Evolutionary conservation across 2,888 invertebrate species (phyloP), one percentile per base, ranked within the genome.

Genomic region (Campoplex nolae): DNA sequence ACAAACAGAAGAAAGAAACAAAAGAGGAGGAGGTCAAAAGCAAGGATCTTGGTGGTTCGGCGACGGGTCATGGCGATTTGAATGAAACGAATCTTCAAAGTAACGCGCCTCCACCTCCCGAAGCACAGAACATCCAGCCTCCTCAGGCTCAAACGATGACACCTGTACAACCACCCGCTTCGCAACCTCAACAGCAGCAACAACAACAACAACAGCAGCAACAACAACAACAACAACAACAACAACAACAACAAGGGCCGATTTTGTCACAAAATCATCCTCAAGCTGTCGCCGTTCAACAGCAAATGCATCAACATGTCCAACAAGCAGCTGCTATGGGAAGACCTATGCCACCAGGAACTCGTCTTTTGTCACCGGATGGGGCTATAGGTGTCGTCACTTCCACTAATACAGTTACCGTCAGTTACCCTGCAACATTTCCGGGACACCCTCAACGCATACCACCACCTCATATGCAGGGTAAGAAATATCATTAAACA

Each of bases 381-480:
- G 96, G 96, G 18, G 96, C 96, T 71, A 75, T 89, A 56, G 97
- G 97, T 86, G 95, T 97, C 87, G 96, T 97, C 87, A 96, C 96
- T 16, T 95, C 96, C 68, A 96, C 96, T 91, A 96, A 97, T 91
- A 93, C 93, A 0, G 93, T 94, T 4, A 93, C 94, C 7, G 94
- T 94, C 68, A 94, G 93, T 79, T 95, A 94, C 91, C 94, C 94
- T 42, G 89, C 94, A 6, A 92, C 92, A 0, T 94, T 94, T 78
- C 93, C 94, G 7, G 92, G 91, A 45, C 94, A 94, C 89, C 92
- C 92, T 4, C 94, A 93, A 80, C 91, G 94, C 80, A 89, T 94
- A 70, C 91, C 92, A 1, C 93, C 92, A 87, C 88, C 93, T 3
- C 94, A 94, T 83, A 89, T 94, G 87, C 94, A 94, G 92, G 93